These are phyloP conservation scores for Dichetophora obliterata DNA, from an alignment of 2,888 invertebrate species.

Conservation along the genomic window DNA sequence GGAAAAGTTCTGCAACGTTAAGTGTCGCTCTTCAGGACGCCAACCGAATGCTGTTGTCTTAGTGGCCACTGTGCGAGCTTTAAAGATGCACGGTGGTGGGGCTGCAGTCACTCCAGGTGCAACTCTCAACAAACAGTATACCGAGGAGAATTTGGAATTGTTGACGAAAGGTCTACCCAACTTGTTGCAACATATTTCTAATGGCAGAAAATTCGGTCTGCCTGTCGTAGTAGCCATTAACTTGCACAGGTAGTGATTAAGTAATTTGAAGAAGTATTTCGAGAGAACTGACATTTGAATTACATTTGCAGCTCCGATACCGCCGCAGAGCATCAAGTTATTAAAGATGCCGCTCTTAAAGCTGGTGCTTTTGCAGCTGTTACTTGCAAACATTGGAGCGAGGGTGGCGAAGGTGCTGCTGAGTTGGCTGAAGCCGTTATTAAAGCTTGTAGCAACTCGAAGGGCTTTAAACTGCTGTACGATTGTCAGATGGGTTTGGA, in stretches of 20 bases:
- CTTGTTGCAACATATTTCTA: slow-evolving; percentile 92
- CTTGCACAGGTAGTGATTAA: slow-evolving; percentile 78
- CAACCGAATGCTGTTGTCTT: slow-evolving; percentile 90
- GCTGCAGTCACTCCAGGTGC: slow-evolving; percentile 87
- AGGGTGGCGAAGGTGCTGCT: slow-evolving; percentile 90
- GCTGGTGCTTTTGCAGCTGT: slow-evolving; percentile 92
- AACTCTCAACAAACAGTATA: slow-evolving; percentile 87
- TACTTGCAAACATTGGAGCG: slow-evolving; percentile 88
- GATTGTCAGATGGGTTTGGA: slow-evolving; percentile 79
- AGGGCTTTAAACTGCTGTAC: slow-evolving; percentile 79
- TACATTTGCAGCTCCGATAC: slow-evolving; percentile 82
- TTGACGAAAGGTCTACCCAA: slow-evolving; percentile 90
- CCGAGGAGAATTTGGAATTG: slow-evolving; percentile 88
- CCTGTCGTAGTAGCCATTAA: slow-evolving; percentile 97
- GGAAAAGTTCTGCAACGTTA: slow-evolving; percentile 98
- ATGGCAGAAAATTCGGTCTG: slow-evolving; percentile 88
- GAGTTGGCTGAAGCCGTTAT: slow-evolving; percentile 90
- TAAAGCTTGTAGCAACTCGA: slow-evolving; percentile 77
- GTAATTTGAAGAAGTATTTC: not conserved
- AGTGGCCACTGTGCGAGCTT: slow-evolving; percentile 92
- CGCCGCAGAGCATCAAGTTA: slow-evolving; percentile 82
- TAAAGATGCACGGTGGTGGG: slow-evolving; percentile 99
- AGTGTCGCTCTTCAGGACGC: slow-evolving; percentile 90
- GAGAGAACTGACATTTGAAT: not conserved
- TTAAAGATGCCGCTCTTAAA: slow-evolving; percentile 78